Evolutionary conservation across 2,888 invertebrate species (phyloP).

Genomic region (Macrophya alboannulata): DNA sequence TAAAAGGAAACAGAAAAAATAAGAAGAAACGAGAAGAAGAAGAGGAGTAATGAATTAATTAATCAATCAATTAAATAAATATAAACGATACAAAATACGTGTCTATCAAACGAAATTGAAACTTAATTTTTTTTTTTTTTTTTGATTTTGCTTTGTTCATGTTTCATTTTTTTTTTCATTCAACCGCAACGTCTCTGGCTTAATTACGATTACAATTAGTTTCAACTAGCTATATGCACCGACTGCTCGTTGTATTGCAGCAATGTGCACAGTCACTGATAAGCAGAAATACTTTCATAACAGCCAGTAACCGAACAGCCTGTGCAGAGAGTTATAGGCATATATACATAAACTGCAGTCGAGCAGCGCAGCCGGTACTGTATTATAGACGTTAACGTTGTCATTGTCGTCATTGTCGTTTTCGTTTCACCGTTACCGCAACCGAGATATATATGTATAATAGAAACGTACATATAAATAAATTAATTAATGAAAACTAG

Average conservation of each 20-base stretch:
- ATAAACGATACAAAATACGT: background rate
- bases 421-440: too few relatives aligned
- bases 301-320: background rate
- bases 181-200: too few relatives aligned
- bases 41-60: background rate
- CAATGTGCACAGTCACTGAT: slow-evolving; percentile 14
- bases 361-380: background rate
- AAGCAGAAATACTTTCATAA: slow-evolving; percentile 12
- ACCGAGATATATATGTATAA: too few relatives aligned
- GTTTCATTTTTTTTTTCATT: background rate
- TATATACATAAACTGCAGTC: background rate
- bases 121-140: background rate
- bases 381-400: background rate
- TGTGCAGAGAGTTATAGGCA: background rate
- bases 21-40: too few relatives aligned
- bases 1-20: too few relatives aligned
- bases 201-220: background rate
- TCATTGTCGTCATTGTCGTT: background rate
- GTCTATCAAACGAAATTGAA: background rate
- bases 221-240: background rate
- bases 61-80: background rate
- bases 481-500: slow-evolving; percentile 13
- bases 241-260: background rate
- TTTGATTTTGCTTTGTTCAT: background rate
- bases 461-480: background rate